Conservation (phyloP, 2,888 invertebrate genomes). For the Athrips mouffetella region DNA sequence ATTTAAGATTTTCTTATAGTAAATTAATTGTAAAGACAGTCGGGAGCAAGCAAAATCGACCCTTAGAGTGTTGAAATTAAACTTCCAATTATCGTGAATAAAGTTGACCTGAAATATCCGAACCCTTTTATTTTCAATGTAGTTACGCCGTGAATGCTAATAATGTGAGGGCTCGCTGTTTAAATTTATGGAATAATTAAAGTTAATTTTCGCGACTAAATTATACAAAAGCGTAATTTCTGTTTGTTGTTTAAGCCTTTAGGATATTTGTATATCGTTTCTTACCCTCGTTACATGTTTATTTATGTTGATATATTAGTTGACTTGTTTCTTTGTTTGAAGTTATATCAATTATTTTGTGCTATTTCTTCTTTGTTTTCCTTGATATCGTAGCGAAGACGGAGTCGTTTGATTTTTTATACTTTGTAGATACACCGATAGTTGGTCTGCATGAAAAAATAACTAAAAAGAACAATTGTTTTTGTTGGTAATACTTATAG, state of each 20-base stretch:
- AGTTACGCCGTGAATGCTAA: conserved; percentile 71
- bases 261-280: conserved; percentile 37
- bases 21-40: conserved; percentile 64
- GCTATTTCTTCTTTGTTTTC: too few relatives aligned
- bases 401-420: too few relatives aligned
- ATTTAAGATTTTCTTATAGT: conserved; percentile 69
- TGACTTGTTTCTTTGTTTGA: too few relatives aligned
- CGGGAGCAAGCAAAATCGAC: conserved; percentile 54
- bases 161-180: conserved; percentile 66
- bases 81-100: conserved; percentile 60
- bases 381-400: too few relatives aligned
- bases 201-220: conserved; percentile 60
- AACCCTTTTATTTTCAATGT: conserved; percentile 66
- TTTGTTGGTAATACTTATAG: too few relatives aligned
- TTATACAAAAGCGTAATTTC: conserved; percentile 49
- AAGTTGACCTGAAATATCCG: conserved; percentile 68
- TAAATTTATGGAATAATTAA: conserved; percentile 73
- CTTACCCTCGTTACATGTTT: conserved; percentile 17
- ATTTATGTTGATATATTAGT: too few relatives aligned
- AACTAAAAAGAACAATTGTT: too few relatives aligned
- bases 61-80: conserved; percentile 58
- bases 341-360: too few relatives aligned
- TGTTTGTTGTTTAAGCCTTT: conserved; percentile 47
- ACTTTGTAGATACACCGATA: too few relatives aligned
- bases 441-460: too few relatives aligned